Evolutionary conservation across 2,888 invertebrate species (phyloP).

Genomic region (Metalampra italica): DNA sequence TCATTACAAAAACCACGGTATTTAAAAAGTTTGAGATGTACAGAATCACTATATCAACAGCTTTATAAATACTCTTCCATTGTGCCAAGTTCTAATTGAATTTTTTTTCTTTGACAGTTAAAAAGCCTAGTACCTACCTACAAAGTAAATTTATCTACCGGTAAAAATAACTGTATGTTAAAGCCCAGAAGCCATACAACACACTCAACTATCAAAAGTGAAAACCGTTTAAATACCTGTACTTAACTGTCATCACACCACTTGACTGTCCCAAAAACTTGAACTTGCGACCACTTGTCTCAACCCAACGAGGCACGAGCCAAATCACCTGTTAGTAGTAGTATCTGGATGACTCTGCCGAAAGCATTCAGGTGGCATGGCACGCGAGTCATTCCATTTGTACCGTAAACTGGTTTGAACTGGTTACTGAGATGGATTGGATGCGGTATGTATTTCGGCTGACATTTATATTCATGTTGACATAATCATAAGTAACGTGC

Average conservation of each 20-base stretch:
- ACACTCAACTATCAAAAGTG: neutral
- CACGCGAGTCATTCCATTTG: conserved; percentile 37
- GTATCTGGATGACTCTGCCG: conserved; percentile 40
- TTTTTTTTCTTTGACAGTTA: no score
- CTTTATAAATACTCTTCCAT: no score
- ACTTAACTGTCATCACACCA: neutral
- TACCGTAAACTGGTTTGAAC: conserved; percentile 22
- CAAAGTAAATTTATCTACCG: no score
- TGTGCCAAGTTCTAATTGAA: no score
- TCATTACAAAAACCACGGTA: no score
- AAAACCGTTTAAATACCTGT: neutral
- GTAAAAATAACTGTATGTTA: no score
- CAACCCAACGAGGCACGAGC: conserved; percentile 28
- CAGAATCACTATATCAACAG: no score
- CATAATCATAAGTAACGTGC: neutral
- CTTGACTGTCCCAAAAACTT: conserved; percentile 2
- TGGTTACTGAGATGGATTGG: conserved; percentile 17
- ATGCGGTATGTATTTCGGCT: neutral
- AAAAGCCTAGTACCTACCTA: no score
- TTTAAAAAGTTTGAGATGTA: no score
- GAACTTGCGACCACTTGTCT: conserved; percentile 7
- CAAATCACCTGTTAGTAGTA: conserved; percentile 40
- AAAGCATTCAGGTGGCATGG: conserved; percentile 33
- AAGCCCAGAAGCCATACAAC: neutral
- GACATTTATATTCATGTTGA: neutral